Conservation (phyloP, 2,888 invertebrate genomes). For the Siphlonurus alternatus region DNA sequence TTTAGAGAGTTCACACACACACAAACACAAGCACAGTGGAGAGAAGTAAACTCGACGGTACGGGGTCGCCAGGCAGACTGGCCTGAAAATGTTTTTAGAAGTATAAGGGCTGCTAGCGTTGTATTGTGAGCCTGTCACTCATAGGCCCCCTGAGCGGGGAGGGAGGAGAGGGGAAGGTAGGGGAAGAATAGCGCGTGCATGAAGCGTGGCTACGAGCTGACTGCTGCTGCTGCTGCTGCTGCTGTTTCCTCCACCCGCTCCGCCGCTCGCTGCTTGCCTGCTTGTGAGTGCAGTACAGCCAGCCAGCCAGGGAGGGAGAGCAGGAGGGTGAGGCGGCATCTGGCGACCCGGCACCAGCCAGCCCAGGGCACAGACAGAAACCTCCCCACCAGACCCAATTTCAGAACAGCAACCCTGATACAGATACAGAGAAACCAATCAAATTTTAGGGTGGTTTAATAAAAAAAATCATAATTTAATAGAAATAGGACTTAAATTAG, state of each 20-base stretch:
- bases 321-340: neutral
- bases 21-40: neutral
- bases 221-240: neutral
- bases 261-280: neutral
- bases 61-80: neutral
- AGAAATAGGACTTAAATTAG: too few relatives aligned
- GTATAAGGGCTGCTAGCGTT: neutral
- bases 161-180: neutral
- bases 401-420: neutral
- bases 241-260: neutral
- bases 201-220: neutral
- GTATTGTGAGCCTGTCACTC: neutral
- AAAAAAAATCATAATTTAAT: too few relatives aligned
- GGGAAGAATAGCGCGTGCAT: slow-evolving; percentile 1
- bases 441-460: too few relatives aligned
- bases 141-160: neutral
- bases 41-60: neutral
- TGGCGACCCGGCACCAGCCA: neutral
- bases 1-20: neutral
- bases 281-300: neutral
- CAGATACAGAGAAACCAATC: too few relatives aligned
- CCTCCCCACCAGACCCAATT: neutral
- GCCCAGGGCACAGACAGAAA: neutral
- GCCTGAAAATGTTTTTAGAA: neutral
- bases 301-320: neutral